Evolutionary conservation across 2,888 invertebrate species (phyloP), one percentile per base, ranked within the genome.

Genomic region (Hemithea aestivaria): DNA sequence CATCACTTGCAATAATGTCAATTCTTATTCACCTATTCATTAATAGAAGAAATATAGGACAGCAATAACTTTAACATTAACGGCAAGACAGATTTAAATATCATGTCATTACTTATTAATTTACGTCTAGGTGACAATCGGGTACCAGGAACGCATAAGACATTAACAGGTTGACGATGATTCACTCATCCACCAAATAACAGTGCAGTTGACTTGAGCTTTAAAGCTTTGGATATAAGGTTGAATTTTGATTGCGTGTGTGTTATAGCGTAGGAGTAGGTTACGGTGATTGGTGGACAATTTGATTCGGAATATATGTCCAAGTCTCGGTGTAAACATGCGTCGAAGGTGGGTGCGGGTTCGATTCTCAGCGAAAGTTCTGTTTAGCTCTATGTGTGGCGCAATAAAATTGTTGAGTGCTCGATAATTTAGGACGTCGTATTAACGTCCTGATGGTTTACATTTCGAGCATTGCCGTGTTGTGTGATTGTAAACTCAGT

Each of bases 251-350:
- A 1, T 7, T 24, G 11, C 40, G 51, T 52, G 39, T 37, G 58
- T 58, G 58, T 53, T 28, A 30, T 35, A 49, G 77, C 75, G 84
- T 83, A 72, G 80, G 81, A 66, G 80, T 69, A 33, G 48, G 53
- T 79, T 80, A 77, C 66, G 80, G 70, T 80, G 81, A 81, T 77
- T 73, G 70, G 65, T 72, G 68, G 77, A 80, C 81, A 76, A 80
- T 83, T 82, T 77, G 76, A 80, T 76, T 70, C 66, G 61, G 59
- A 82, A 83, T 79, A 78, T 82, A 82, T 82, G 66, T 79, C 63
- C 56, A 46, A 59, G 63, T 66, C 59, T 49, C 56, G 72, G 62
- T 78, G 79, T 80, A 79, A 83, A 83, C 80, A 82, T 70, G 67
- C 58, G 58, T 56, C 37, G 45, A 33, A 48, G 46, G 45, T 41